These are phyloP conservation scores for Sesamia nonagrioides DNA, from an alignment of 1,140 invertebrate species.

Conservation along the genomic window DNA sequence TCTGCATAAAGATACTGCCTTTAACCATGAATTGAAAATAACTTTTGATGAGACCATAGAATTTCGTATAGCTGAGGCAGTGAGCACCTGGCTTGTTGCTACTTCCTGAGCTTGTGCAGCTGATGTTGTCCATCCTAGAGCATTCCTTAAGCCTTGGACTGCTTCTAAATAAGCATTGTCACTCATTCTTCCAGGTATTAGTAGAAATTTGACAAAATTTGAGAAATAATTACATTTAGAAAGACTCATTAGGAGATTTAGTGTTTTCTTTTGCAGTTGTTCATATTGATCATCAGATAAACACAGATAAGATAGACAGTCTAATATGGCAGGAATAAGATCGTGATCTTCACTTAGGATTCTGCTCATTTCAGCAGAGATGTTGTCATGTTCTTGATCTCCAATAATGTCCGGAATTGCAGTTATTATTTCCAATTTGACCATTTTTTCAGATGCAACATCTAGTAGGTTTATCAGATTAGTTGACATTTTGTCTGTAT, in stretches of 20 bases:
- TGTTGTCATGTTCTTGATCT: slow-evolving; percentile 79
- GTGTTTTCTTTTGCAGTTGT: slow-evolving; percentile 77
- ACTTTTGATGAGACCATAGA: slow-evolving; percentile 81
- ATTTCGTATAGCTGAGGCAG: slow-evolving; percentile 78
- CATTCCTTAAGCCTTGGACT: slow-evolving; percentile 75
- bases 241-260: slow-evolving; percentile 72
- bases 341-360: slow-evolving; percentile 79
- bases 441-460: slow-evolving; percentile 76
- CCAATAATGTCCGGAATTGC: slow-evolving; percentile 84
- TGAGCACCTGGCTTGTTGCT: slow-evolving; percentile 82
- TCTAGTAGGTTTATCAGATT: slow-evolving; percentile 81
- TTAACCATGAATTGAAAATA: slow-evolving; percentile 80
- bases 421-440: slow-evolving; percentile 82
- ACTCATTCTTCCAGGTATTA: slow-evolving; percentile 68
- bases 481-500: slow-evolving; percentile 72
- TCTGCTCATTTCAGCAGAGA: slow-evolving; percentile 80
- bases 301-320: slow-evolving; percentile 82
- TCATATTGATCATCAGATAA: slow-evolving; percentile 79
- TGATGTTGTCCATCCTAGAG: slow-evolving; percentile 75
- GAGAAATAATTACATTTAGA: slow-evolving; percentile 78
- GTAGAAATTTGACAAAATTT: slow-evolving; percentile 83
- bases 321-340: slow-evolving; percentile 80
- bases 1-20: slow-evolving; percentile 76
- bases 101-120: slow-evolving; percentile 69
- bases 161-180: slow-evolving; percentile 71